Base-by-base conservation (phyloP, 2,888 invertebrate species). In the Mongoloraphidia duomilia region DNA sequence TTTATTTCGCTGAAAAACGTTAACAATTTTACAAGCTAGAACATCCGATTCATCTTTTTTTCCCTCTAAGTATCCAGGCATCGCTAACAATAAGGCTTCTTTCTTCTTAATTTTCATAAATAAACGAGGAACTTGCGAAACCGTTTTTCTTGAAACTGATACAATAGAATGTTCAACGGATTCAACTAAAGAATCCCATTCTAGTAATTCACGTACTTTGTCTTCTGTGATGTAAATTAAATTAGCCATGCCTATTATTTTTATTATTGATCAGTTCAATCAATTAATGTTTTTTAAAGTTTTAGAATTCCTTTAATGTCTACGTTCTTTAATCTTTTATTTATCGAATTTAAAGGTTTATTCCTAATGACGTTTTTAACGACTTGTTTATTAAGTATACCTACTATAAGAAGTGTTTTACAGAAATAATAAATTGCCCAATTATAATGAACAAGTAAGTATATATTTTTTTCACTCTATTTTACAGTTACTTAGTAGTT, bases 11-110 rank as follows among this genome's bases (percentile, higher is more conserved):
- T 61, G 56, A 49, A 70, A 71, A 2, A 61, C 60, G 1, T 72
- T 71, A 1, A 74, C 72, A 47, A 74, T 49, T 60, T 75, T 75
- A 56, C 73, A 73, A 33, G 67, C 72, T 36, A 74, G 51, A 9
- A 56, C 55, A 1, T 54, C 56, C 12, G 52, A 56, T 42, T 55
- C 52, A 14, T 60, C 49, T n/a, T 56, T 58, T 46, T 64, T 65
- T 52, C 65, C 63, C n/a, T 65, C 63, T 39, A 72, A 62, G 54
- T 58, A 71, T 26, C 69, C 71, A 2, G 72, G 71, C 73, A 73
- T 72, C n/a, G 67, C 62, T 0, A 69, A 53, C 14, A 70, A 36
- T 11, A 62, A 53, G 43, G 61, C 60, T 13, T 54, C 42, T 1
- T 50, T 53, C 9, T 59, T 56, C 34, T 59, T 52, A 3, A 57